A percentile compares a stretch with the other conserved stretches of the same genome.
phyloP scores from a whole-genome alignment of 2,797 vertebrate species.

The Antennarius maculatus region DNA sequence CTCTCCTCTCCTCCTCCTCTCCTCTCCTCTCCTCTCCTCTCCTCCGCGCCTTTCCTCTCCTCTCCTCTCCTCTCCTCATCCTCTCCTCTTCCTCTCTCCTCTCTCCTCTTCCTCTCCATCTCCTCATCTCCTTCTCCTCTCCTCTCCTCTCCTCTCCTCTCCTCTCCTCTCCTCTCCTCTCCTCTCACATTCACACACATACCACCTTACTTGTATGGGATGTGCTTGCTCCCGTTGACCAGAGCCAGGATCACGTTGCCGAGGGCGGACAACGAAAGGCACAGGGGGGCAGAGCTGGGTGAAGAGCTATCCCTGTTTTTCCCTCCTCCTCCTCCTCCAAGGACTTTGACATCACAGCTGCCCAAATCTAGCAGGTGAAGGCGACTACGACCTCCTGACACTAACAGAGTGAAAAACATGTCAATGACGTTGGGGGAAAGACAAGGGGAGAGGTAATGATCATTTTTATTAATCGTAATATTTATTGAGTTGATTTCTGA shows the following conservation, averaged over 20 bases:
- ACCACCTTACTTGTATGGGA: conserved; percentile 94
- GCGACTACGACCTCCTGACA: conserved; percentile 97
- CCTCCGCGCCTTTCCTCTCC: background rate
- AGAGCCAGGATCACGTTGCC: conserved; percentile 98
- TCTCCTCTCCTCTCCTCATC: too few species aligned
- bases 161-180: too few species aligned
- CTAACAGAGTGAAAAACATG: conserved; percentile 67
- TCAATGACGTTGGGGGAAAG: conserved; percentile 8
- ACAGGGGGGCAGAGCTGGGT: conserved; percentile 83
- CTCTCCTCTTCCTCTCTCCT: too few species aligned
- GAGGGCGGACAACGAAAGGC: conserved; percentile 93
- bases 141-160: too few species aligned
- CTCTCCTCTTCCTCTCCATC: too few species aligned
- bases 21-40: background rate
- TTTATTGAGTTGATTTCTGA: background rate
- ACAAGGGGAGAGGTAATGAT: conserved; percentile 3
- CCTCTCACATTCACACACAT: background rate
- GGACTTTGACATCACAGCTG: conserved; percentile 90
- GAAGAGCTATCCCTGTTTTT: conserved; percentile 88
- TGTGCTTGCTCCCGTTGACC: conserved; percentile 98
- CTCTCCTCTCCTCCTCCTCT: too few species aligned
- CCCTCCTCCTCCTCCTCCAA: conserved; percentile 63
- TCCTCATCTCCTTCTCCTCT: too few species aligned
- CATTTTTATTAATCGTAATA: background rate
- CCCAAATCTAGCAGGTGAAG: conserved; percentile 97